Evolutionary conservation across 2,113 vertebrate genomes (phyloP).

Genomic region (Meriones unguiculatus): DNA sequence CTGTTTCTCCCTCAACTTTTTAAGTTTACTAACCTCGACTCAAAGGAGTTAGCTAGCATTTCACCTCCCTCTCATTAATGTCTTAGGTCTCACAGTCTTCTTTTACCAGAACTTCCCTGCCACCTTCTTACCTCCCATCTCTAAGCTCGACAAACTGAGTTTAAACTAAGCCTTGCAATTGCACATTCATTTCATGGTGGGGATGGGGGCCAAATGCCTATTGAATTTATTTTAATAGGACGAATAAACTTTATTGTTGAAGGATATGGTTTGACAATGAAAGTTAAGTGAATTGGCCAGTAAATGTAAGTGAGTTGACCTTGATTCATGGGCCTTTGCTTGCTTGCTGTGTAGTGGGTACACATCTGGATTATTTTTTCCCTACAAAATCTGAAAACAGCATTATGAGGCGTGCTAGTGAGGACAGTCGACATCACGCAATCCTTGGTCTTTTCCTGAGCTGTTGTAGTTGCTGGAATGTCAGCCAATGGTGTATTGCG

Average conservation of each 20-base stretch:
- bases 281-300: neutral
- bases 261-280: neutral
- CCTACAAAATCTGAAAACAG: neutral
- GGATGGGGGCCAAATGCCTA: neutral
- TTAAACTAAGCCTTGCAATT: neutral
- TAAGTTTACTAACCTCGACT: neutral
- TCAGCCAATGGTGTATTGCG: accelerated
- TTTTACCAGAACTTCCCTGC: accelerated
- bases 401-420: neutral
- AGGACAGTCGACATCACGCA: neutral
- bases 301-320: neutral
- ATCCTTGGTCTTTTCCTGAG: neutral
- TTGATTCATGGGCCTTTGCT: neutral
- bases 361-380: neutral
- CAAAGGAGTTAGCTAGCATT: too few relatives aligned
- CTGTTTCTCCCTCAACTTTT: neutral
- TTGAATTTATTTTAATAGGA: neutral
- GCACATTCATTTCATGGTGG: neutral
- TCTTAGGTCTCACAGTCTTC: neutral
- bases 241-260: neutral
- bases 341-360: neutral
- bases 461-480: neutral
- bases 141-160: neutral
- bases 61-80: neutral
- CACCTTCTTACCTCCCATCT: neutral